Conservation (phyloP, 2,888 invertebrate species). For the Amblyjoppa fuscipennis region DNA sequence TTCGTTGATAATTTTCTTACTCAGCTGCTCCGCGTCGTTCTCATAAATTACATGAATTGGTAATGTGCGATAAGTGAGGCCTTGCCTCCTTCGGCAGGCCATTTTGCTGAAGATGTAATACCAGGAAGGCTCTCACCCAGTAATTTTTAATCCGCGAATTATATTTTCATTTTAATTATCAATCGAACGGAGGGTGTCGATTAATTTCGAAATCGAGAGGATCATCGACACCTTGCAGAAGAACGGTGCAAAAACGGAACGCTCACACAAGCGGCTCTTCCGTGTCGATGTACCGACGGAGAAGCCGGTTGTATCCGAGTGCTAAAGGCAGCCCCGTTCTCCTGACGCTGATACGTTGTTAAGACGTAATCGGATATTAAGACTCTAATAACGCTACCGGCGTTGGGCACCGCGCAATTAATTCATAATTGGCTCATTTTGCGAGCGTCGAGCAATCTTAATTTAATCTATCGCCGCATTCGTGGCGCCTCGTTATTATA, state of each 20-base stretch:
- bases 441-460: conserved; percentile 83
- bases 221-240: conserved; percentile 58
- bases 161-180: conserved; percentile 50
- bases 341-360: conserved; percentile 77
- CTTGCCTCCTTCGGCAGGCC: not conserved
- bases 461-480: conserved; percentile 84
- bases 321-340: conserved; percentile 16
- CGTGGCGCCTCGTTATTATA: conserved; percentile 79
- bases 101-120: not conserved
- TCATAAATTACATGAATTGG: not conserved
- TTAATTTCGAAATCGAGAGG: conserved; percentile 60
- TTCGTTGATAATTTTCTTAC: not conserved
- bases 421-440: conserved; percentile 84
- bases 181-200: conserved; percentile 57
- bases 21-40: not conserved
- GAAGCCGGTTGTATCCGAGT: conserved; percentile 67
- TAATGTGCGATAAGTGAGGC: not conserved
- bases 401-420: conserved; percentile 79
- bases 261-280: not conserved
- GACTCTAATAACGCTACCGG: conserved; percentile 81
- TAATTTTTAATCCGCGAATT: conserved; percentile 4
- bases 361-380: conserved; percentile 84
- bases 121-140: not conserved
- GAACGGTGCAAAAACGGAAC: conserved; percentile 40
- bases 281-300: conserved; percentile 26